Evolutionary conservation across 1,140 invertebrate genomes (phyloP).

Genomic region (Streblospio benedicti): DNA sequence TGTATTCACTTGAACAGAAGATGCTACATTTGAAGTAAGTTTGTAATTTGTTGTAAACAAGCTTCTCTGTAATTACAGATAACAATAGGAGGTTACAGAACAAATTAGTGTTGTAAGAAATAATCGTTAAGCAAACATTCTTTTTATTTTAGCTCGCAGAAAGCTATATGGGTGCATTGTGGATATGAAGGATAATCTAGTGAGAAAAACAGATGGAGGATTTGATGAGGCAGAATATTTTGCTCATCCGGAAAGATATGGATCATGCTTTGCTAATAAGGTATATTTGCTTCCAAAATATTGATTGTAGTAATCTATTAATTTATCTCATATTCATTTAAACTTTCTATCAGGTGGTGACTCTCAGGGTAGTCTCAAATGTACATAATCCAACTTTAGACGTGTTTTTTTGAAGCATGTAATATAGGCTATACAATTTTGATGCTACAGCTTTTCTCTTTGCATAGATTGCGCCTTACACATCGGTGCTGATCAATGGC

Average conservation of each 20-base stretch:
- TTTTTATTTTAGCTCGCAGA: conserved; percentile 61
- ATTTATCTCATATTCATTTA: neutral
- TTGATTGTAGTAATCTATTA: no score
- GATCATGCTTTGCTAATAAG: conserved; percentile 91
- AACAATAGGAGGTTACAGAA: no score
- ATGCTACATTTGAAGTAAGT: no score
- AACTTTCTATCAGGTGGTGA: no score
- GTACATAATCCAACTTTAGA: no score
- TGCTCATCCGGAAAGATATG: conserved; percentile 82
- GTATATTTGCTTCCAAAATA: conserved; percentile 49
- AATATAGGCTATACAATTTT: neutral
- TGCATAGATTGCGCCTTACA: conserved; percentile 83
- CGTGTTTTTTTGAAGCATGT: neutral
- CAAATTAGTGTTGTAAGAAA: no score
- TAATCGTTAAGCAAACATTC: no score
- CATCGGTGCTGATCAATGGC: conserved; percentile 92
- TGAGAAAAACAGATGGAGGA: conserved; percentile 74
- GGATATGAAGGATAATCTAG: conserved; percentile 80
- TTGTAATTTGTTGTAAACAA: no score
- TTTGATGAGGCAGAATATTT: conserved; percentile 89
- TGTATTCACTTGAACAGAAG: no score
- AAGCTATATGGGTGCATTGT: conserved; percentile 93
- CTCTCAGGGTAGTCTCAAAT: no score
- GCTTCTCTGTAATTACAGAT: conserved; percentile 54
- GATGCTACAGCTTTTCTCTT: neutral